phyloP scores from a whole-genome alignment of 2,888 invertebrate genomes.

The Anthophora plumipes region DNA sequence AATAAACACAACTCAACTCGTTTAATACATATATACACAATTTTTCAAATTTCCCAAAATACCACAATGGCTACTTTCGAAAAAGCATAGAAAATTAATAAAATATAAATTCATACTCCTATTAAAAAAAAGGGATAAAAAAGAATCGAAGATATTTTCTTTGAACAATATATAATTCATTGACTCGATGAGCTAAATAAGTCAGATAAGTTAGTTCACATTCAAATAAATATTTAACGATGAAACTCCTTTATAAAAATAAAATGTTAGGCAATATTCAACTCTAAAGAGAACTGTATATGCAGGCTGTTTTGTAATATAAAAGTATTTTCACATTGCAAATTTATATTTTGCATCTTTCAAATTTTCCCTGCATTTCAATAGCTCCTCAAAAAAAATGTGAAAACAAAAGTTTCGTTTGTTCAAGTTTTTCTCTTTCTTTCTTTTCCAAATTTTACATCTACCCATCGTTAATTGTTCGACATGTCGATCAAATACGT shows the following conservation, averaged over 20 bases:
- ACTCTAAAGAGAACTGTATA: conserved; percentile 38
- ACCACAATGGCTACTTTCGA: too few species aligned
- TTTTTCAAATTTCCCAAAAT: too few species aligned
- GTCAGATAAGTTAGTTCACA: background rate
- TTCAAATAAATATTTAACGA: background rate
- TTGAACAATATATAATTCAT: background rate
- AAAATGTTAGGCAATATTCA: background rate
- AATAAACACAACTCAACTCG: background rate
- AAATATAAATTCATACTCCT: background rate
- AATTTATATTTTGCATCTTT: background rate
- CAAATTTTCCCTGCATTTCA: background rate
- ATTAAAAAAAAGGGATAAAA: background rate
- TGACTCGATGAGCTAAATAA: background rate
- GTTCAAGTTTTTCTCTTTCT: too few species aligned
- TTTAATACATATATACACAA: background rate
- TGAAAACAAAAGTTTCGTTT: too few species aligned
- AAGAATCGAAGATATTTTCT: background rate
- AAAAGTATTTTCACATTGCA: background rate
- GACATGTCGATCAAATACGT: too few species aligned
- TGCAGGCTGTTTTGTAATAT: conserved; percentile 31
- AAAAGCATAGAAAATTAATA: background rate
- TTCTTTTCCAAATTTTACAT: too few species aligned
- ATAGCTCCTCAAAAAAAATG: too few species aligned
- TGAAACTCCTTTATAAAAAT: background rate
- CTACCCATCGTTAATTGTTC: too few species aligned